Base-by-base conservation (phyloP, 2,797 vertebrate species). In the Pyrocephalus nanus region DNA sequence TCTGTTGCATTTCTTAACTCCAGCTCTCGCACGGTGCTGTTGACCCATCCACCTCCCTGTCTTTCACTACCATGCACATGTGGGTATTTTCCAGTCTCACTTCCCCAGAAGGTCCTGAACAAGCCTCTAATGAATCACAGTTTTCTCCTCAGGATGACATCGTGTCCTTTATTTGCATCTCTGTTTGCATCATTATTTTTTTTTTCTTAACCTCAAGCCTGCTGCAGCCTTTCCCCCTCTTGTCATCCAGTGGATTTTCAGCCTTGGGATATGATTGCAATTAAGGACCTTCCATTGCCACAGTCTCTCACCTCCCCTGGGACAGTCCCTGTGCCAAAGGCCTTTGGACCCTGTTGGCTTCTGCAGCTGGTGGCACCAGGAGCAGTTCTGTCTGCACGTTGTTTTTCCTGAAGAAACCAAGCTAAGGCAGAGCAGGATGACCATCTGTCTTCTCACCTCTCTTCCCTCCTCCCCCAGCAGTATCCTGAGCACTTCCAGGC, bases 71-170 rank as follows among this genome's bases (percentile, higher is more conserved):
- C 26, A 1, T 6, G 1, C 8, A 9, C 2, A 2, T 69, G 72
- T 51, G 91, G 69, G 69, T 76, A 43, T 86, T 96, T 95, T 73
- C 60, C 79, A 64, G 88, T 75, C 88, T 93, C 45, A 5, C 66
- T 86, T 88, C 38, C 8, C 2, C 11, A 36, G 67, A 57, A 90
- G 77, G 82, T 84, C 91, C 74, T 86, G 80, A 67, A 45, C 30
- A n/a, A 90, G 76, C 79, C 86, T 81, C 88, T 96, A 90, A 94
- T 96, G 95, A 95, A 84, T 95, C 94, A 93, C 88, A 95, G 95
- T 90, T 95, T 96, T 88, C 94, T 82, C 67, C 83, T 94, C 77
- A 7, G 67, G 40, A 19, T 94, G 90, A 92, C 94, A 84, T 26
- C 6, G 25, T 79, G 80, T 93, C 94, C 73, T 94, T 93, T 86